Percentiles rank a stretch among this genome's conserved stretches.
These are phyloP conservation scores for Helostoma temminkii DNA, from an alignment of 2,797 vertebrate genomes.

Conservation along the genomic window DNA sequence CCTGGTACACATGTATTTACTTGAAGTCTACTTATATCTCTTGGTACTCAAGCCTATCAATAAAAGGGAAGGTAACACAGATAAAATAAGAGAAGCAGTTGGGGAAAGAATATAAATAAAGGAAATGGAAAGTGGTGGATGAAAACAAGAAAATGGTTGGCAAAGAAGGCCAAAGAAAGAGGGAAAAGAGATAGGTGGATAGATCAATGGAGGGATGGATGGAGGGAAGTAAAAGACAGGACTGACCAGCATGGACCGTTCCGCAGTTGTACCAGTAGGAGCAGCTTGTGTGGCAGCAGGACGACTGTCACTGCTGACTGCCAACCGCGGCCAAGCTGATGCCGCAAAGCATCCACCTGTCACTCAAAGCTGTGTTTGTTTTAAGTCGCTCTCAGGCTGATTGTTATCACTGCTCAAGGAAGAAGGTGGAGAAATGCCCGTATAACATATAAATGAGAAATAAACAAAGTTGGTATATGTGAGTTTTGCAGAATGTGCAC, in stretches of 20 bases:
- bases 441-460: not conserved
- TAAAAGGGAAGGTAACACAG: constrained; percentile 5
- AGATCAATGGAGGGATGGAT: constrained; percentile 18
- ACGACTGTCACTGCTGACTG: constrained; percentile 76
- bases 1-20: constrained; percentile 47
- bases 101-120: constrained; percentile 18
- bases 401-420: constrained; percentile 15
- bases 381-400: constrained; percentile 39
- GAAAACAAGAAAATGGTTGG: not conserved
- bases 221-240: constrained; percentile 34
- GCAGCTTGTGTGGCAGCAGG: constrained; percentile 86
- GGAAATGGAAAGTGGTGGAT: not conserved
- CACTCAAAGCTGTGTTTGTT: constrained; percentile 69
- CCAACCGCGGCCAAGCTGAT: constrained; percentile 76
- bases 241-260: constrained; percentile 56
- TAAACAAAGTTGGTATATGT: not conserved
- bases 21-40: not conserved
- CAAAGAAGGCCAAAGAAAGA: not conserved
- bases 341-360: constrained; percentile 75
- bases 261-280: constrained; percentile 63
- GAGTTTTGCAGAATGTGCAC: not conserved
- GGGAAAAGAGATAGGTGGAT: not conserved
- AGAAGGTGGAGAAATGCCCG: constrained; percentile 7
- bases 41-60: constrained; percentile 1
- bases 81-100: constrained; percentile 17